Evolutionary conservation across 2,888 invertebrate genomes (phyloP).

Genomic region (Drosophila rellima): DNA sequence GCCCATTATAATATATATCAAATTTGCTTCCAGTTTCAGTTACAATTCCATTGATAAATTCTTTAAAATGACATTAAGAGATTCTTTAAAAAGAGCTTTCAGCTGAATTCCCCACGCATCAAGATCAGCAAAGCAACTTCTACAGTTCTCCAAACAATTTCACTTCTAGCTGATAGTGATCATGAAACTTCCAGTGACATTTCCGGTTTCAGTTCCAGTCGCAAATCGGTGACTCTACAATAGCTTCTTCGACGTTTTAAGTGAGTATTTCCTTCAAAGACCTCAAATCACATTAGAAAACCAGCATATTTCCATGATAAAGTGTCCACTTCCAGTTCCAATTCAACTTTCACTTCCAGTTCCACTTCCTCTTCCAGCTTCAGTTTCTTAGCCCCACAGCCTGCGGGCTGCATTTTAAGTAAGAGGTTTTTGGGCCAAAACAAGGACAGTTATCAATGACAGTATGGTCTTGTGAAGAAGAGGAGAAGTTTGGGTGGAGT

Average conservation of each 20-base stretch:
- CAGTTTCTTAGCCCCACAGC: constrained; percentile 26
- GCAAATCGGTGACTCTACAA: no score
- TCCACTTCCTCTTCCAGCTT: constrained; percentile 25
- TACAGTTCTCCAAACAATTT: no score
- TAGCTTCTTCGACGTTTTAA: not conserved
- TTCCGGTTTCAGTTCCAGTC: not conserved
- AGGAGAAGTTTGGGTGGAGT: no score
- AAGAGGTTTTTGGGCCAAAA: constrained; percentile 18
- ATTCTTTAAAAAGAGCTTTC: not conserved
- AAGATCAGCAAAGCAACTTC: no score
- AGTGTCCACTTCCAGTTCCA: constrained; percentile 48
- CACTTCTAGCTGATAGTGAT: no score
- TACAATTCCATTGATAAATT: not conserved
- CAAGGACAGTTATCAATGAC: constrained; percentile 48
- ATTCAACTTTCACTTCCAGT: constrained; percentile 21
- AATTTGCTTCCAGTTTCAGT: no score
- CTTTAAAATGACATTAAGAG: no score
- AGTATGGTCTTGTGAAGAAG: not conserved
- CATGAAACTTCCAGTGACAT: not conserved
- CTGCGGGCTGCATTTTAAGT: constrained; percentile 58
- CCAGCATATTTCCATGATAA: constrained; percentile 77
- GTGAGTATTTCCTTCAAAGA: not conserved
- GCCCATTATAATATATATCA: no score
- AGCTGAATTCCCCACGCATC: not conserved
- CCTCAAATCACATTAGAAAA: not conserved